Evolutionary conservation across 1,140 invertebrate species (phyloP).

Genomic region (Heterodera carotae): DNA sequence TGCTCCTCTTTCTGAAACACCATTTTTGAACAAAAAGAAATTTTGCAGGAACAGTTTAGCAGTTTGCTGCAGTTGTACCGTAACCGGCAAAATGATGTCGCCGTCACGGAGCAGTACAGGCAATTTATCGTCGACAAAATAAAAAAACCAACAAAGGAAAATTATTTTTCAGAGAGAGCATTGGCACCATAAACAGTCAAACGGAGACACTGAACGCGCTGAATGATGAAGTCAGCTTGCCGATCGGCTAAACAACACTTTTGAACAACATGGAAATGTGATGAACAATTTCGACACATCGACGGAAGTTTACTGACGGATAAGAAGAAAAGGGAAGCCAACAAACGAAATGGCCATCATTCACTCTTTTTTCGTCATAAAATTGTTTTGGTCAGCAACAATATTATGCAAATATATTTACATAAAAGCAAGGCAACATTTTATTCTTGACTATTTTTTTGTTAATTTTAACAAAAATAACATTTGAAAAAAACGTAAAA

Average conservation of each 20-base stretch:
- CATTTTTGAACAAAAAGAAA: not conserved
- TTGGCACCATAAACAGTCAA: constrained; percentile 79
- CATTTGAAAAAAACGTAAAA: too few relatives aligned
- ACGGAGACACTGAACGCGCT: constrained; percentile 76
- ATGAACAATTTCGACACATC: too few relatives aligned
- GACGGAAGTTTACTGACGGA: not conserved
- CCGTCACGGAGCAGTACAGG: constrained; percentile 66
- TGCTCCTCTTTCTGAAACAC: too few relatives aligned
- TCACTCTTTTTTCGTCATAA: too few relatives aligned
- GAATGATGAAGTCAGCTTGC: constrained; percentile 73
- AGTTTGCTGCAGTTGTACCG: constrained; percentile 72
- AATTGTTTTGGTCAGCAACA: too few relatives aligned
- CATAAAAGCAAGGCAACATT: too few relatives aligned
- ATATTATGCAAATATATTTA: too few relatives aligned
- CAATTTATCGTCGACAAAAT: not conserved
- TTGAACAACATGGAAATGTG: not conserved
- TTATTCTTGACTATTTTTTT: too few relatives aligned
- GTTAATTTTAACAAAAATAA: too few relatives aligned
- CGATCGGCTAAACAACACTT: not conserved
- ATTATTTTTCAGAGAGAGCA: constrained; percentile 69
- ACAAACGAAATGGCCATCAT: too few relatives aligned
- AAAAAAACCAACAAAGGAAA: not conserved
- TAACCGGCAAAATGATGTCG: constrained; percentile 35
- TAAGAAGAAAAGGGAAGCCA: too few relatives aligned
- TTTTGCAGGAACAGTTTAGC: constrained; percentile 23